Base-by-base conservation (phyloP, 2,888 invertebrate species). In the Eulithis testata region DNA sequence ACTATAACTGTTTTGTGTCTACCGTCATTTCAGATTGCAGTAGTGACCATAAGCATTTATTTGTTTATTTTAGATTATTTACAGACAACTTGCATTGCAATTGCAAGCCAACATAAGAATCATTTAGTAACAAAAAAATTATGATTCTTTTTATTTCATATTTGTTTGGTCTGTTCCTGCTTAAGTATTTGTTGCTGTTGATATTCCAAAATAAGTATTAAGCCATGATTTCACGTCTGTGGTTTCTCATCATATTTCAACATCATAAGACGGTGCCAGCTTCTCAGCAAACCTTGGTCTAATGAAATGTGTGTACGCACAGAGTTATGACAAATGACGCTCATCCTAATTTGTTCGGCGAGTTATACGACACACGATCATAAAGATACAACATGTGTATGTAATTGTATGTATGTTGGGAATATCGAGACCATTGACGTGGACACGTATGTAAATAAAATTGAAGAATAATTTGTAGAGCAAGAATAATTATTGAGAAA, bases 331-430 rank as follows among this genome's bases (percentile, higher is more conserved):
- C 86, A 89, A 90, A 91, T 84, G 86, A 84, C 76, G 82, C 75
- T 76, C 78, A 74, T 82, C 81, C 84, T 86, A 90, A 91, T 90
- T 90, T 89, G 89, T 90, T 84, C 78, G 80, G 81, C 76, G 74
- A 80, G 81, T 82, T 83, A 77, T 77, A 81, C 76, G 72, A 76
- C 73, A 76, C 73, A 74, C 72, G 84, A 88, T 84, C 87, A 84
- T 85, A 87, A 87, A 88, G 88, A 86, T 82, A 82, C 83, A 60
- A 55, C 44, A 63, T 60, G 57, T 63, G 60, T 66, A 44, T 11
- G 43, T 54, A 43, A 36, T 47, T 53, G 43, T 59, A 44, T 44
- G 51, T 51, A 59, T 59, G 47, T 59, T 11, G 14, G 50, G 59
- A 64, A 27, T 60, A 44, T 54, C 12, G 21, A 31, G 40, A 63